Base-by-base conservation (phyloP, 2,888 invertebrate species). In the Dicyrtomina minuta region DNA sequence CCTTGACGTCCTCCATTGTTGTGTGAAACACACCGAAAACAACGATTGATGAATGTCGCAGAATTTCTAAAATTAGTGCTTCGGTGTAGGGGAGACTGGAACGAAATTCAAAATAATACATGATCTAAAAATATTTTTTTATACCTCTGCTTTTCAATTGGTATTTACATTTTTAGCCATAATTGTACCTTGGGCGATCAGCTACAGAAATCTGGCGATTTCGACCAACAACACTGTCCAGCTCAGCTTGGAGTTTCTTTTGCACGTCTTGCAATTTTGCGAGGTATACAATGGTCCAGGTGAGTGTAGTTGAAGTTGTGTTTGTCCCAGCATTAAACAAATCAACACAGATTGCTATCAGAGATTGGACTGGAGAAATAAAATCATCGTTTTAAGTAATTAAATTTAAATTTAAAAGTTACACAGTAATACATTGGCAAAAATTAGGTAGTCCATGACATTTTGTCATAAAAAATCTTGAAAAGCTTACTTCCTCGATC, bases 281-380 rank as follows among this genome's bases (percentile, higher is more conserved):
- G 17, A 64, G 64, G 39, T 64, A 64, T 10, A 64, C 26, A 1
- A 64, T 22, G 15, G 64, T 26, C 49, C 49, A 64, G 39, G 64
- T 49, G 3, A 64, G 33, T 6, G 64, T 64, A 1, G n/a, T 4
- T 2, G 46, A 20, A 10, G 49, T 49, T 0, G 64, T 64, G 5
- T 51, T 33, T 10, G 49, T 59, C 3, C 20, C 43, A 6, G 33
- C 27, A 13, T 8, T 15, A 13, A 33, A 33, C 20, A 59, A n/a
- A n/a, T 59, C 41, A 1, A n/a, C 2, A 3, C 27, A 12, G 8
- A 59, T 17, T 2, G 59, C 55, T 22, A 51, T 15, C 6, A 56
- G 15, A 24, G 26, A 24, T 26, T 15, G 15, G 12, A 24, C 33
- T 33, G 3, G 8, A 8, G 33, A 33, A 33, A 5, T 8, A 33